A percentile compares a stretch with the other conserved stretches of the same genome.
Conservation (phyloP, 2,113 vertebrate genomes). For the Pelecanus crispus region DNA sequence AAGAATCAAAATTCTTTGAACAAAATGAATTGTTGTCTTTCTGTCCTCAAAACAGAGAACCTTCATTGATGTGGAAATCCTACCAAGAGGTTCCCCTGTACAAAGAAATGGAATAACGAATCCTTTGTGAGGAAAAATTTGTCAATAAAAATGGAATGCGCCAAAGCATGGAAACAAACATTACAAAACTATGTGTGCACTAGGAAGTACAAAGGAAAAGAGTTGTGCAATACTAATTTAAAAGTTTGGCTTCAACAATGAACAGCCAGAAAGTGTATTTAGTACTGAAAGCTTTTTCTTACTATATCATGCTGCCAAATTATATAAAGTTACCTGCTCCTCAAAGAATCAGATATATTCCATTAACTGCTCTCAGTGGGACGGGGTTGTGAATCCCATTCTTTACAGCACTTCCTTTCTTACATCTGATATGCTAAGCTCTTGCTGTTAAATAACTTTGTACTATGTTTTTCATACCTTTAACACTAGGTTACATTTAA, state of each 20-base stretch:
- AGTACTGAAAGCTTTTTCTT: neutral
- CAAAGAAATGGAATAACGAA: neutral
- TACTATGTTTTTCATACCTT: neutral
- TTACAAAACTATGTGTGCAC: neutral
- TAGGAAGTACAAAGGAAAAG: neutral
- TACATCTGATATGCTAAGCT: neutral
- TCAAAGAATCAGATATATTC: neutral
- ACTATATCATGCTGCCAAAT: neutral
- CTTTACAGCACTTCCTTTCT: neutral
- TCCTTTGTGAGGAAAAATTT: neutral
- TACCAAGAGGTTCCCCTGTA: neutral
- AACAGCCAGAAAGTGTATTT: neutral
- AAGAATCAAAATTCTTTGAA: neutral
- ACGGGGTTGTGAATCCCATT: neutral
- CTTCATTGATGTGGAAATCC: neutral
- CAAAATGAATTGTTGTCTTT: neutral
- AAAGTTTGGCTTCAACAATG: neutral
- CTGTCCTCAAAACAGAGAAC: neutral
- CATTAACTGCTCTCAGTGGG: neutral
- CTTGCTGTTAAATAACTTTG: constrained; percentile 15
- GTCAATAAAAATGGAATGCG: neutral
- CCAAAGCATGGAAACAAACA: neutral
- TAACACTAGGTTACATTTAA: neutral
- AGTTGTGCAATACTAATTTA: neutral
- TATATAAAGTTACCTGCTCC: neutral